Percentiles rank a stretch among this genome's conserved stretches.
These are phyloP conservation scores for Australoheros scitulus DNA, from an alignment of 2,113 vertebrate species.

Conservation along the genomic window DNA sequence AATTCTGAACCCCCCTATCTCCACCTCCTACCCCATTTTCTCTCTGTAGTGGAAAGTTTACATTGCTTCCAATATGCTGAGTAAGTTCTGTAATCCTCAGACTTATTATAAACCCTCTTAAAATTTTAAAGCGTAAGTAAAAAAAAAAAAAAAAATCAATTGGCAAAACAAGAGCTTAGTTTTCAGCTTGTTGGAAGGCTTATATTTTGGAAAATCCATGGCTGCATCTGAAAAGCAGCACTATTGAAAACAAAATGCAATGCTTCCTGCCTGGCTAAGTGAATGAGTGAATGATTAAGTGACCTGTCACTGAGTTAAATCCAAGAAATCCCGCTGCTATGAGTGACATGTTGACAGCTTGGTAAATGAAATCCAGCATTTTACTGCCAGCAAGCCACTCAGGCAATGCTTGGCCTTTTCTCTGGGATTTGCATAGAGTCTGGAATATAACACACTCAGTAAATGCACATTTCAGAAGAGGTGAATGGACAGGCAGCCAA, in stretches of 20 bases:
- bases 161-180: slow-evolving; percentile 30
- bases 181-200: slow-evolving; percentile 22
- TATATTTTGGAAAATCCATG: slow-evolving; percentile 8
- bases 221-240: slow-evolving; percentile 16
- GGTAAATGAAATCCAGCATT: slow-evolving; percentile 55
- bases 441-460: background rate
- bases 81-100: slow-evolving; percentile 45
- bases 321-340: slow-evolving; percentile 48
- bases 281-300: slow-evolving; percentile 49
- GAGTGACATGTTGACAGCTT: slow-evolving; percentile 55
- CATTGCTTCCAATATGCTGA: slow-evolving; percentile 40
- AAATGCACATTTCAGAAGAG: slow-evolving; percentile 3
- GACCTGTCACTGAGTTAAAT: slow-evolving; percentile 50
- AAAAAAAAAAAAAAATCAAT: slow-evolving; percentile 27
- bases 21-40: slow-evolving; percentile 11
- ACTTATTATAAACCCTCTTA: slow-evolving; percentile 45
- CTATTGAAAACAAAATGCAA: slow-evolving; percentile 28
- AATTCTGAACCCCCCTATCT: background rate
- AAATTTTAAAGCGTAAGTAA: slow-evolving; percentile 1
- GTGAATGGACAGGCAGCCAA: background rate
- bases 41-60: slow-evolving; percentile 39
- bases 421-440: slow-evolving; percentile 40
- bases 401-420: slow-evolving; percentile 30
- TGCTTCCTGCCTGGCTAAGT: slow-evolving; percentile 21
- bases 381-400: slow-evolving; percentile 42